Base-by-base conservation (phyloP, 2,113 vertebrate species). In the Hippocampus mohnikei region DNA sequence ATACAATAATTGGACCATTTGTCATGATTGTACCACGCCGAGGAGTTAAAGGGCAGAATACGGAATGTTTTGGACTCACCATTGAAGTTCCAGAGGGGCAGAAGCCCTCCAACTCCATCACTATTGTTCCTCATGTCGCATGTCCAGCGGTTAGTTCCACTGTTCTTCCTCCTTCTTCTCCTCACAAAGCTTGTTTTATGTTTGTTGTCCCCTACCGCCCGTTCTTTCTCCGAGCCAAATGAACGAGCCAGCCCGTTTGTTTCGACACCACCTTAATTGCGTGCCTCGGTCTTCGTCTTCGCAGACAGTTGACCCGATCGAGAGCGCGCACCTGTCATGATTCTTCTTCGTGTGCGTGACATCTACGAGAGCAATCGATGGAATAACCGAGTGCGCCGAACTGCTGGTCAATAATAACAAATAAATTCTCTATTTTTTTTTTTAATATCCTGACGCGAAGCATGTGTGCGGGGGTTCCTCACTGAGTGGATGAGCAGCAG, bases 121-220 rank as follows among this genome's bases (percentile, higher is more conserved):
- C 74, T 84, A 73, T 72, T 75, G 72, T 88, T 80, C 83, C 78
- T 85, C 87, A 88, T 88, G 73, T 70, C 85, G 84, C 85, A 83
- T 83, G 69, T 44, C 58, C 72, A 5, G 9, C 48, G 72, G 12
- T 27, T 42, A 56, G 59, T 55, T 60, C 15, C 67, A 27, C 15
- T 15, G 8, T 33, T 44, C 13, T 18, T 41, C 33, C n/a, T 50
- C 29, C 50, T 15, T 59, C 23, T 70, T 29, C 56, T 67, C 8
- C 29, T 18, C 15, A 33, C 27, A 8, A 16, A 60, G 27, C 37
- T n/a, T 15, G 42, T 67, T 42, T 29, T 41, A 42, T 50, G 5
- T 37, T 37, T 37, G n/a, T 37, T 0, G 33, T 37, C 33, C 33
- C 37, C 77, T 77, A 20, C 12, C 21, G 4, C 25, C 23, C 11